Base-by-base conservation (phyloP, 2,113 vertebrate genomes). In the Peromyscus californicus region DNA sequence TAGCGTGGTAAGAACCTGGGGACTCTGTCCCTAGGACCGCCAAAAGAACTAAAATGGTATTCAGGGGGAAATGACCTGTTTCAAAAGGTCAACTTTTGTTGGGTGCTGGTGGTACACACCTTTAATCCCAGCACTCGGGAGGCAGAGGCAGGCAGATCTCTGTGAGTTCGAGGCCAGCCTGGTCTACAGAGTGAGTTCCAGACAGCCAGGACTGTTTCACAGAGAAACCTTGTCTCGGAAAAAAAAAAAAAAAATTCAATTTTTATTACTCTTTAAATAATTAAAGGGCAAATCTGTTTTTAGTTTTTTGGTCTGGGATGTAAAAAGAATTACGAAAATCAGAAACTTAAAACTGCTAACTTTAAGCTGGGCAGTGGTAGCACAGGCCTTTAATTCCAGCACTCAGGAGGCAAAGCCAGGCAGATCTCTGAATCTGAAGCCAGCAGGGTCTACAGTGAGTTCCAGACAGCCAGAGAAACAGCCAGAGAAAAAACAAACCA, bases 301-400 rank as follows among this genome's bases (percentile, higher is more conserved):
- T 42, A 92, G 16, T 69, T 92, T 72, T 67, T 94, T 84, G 94
- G 92, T 93, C 93, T 93, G 29, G 39, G 29, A 90, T 79, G 16
- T 63, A 54, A 90, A 15, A 51, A 90, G 79, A 93, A 87, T 39
- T 33, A 51, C 19, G 97, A 48, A 96, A 94, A 80, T 90, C n/a
- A 96, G 74, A 84, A 87, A 59, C 94, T 48, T 70, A 48, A 95
- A 92, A 59, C 33, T 36, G 17, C 19, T 59, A 82, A 82, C 51
- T 82, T 82, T 82, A 57, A n/a, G 3, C 4, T 59, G 54, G 54
- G 33, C 79, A 82, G n/a, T 42, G n/a, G n/a, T 63, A 26, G 16
- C 13, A 74, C 9, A 74, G 1, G 19, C n/a, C 72, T 74, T 39
- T 74, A 74, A 42, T 42, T 21, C 72, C 70, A 39, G n/a, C 9